These are phyloP conservation scores for Archips xylosteana DNA, from an alignment of 2,888 invertebrate species.

Conservation along the genomic window DNA sequence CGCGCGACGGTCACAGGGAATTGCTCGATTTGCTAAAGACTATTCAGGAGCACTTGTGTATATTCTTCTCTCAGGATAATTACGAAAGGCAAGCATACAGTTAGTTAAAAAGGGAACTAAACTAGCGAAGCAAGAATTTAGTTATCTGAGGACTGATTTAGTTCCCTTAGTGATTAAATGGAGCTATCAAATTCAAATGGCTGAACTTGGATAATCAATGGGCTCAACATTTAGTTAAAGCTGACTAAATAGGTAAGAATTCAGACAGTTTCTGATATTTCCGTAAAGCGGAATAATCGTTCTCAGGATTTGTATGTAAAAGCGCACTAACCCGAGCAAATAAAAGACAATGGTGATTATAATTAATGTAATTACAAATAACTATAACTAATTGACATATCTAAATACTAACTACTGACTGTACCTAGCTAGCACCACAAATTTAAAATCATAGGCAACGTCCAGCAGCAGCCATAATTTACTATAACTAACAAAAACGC, in stretches of 20 bases:
- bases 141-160: too few relatives aligned
- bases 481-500: slow-evolving; percentile 35
- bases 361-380: too few relatives aligned
- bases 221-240: background rate
- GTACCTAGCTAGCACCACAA: slow-evolving; percentile 57
- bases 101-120: background rate
- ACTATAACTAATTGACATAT: slow-evolving; percentile 44
- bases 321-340: too few relatives aligned
- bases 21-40: slow-evolving; percentile 44
- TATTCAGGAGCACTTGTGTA: slow-evolving; percentile 24
- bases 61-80: background rate
- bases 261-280: too few relatives aligned
- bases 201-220: background rate
- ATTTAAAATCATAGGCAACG: slow-evolving; percentile 68
- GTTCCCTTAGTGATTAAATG: too few relatives aligned
- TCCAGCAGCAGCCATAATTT: slow-evolving; percentile 51
- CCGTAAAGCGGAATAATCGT: too few relatives aligned
- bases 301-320: too few relatives aligned
- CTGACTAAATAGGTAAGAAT: too few relatives aligned
- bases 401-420: slow-evolving; percentile 54
- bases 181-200: too few relatives aligned
- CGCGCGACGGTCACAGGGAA: slow-evolving; percentile 57
- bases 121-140: too few relatives aligned
- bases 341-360: too few relatives aligned
- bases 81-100: background rate